These are phyloP conservation scores for Drosophila gaucha DNA, from an alignment of 2,888 invertebrate genomes.

Conservation along the genomic window DNA sequence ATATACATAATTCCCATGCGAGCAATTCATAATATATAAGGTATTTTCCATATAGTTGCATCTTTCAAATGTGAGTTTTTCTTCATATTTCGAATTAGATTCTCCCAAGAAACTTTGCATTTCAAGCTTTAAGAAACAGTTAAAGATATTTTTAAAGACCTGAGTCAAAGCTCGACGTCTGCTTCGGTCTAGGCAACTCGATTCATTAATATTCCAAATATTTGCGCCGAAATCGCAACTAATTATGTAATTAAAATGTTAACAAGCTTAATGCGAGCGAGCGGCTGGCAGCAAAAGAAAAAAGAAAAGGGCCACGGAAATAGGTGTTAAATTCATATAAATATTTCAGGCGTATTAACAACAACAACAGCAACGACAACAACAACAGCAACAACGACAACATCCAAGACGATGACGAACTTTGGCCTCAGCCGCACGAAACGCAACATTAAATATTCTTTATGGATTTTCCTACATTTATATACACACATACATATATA, in stretches of 20 bases:
- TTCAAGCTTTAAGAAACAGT: no score
- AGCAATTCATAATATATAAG: no score
- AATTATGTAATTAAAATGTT: constrained; percentile 78
- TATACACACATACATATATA: constrained; percentile 39
- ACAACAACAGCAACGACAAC: constrained; percentile 17
- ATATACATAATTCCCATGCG: no score
- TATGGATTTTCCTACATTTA: constrained; percentile 53
- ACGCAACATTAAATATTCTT: constrained; percentile 58
- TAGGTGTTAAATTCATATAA: constrained; percentile 69
- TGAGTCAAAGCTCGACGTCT: neutral
- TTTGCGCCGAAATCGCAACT: constrained; percentile 58
- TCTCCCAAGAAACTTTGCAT: no score
- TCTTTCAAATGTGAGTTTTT: no score
- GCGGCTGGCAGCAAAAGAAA: constrained; percentile 18
- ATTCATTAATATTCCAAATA: constrained; percentile 47
- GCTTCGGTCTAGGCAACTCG: neutral
- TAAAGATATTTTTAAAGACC: neutral
- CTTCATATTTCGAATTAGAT: neutral
- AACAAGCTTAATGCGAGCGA: constrained; percentile 66
- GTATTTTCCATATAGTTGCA: no score
- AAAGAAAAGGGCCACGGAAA: constrained; percentile 30
- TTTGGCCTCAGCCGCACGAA: constrained; percentile 36
- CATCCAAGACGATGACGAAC: constrained; percentile 35
- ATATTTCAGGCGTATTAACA: constrained; percentile 65
- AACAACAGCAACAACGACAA: constrained; percentile 7